Evolutionary conservation across 1,140 invertebrate genomes (phyloP).

Genomic region (Drosophila equinoxialis): DNA sequence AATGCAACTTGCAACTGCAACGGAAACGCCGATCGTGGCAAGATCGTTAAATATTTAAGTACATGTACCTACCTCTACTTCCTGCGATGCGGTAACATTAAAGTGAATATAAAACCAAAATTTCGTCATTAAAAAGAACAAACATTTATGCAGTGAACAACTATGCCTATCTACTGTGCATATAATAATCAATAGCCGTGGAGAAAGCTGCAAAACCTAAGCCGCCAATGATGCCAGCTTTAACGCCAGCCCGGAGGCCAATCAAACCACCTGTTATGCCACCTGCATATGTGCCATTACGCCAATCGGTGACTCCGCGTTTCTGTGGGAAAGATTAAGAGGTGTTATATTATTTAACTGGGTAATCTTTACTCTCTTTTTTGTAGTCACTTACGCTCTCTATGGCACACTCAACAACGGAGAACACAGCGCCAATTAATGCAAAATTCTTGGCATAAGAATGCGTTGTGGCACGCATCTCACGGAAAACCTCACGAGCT

Average conservation of each 20-base stretch:
- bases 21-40: conserved; percentile 45
- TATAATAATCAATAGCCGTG: conserved; percentile 97
- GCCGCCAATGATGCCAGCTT: conserved; percentile 95
- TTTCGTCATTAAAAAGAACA: conserved; percentile 58
- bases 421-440: conserved; percentile 95
- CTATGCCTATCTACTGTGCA: conserved; percentile 84
- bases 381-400: conserved; percentile 88
- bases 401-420: conserved; percentile 95
- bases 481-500: conserved; percentile 91
- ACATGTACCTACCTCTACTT: conserved; percentile 34
- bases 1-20: conserved; percentile 20
- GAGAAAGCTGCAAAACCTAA: conserved; percentile 98
- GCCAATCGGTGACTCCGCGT: conserved; percentile 97
- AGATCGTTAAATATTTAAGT: conserved; percentile 34
- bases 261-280: conserved; percentile 97
- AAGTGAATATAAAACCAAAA: conserved; percentile 19
- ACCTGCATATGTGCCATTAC: conserved; percentile 97
- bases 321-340: conserved; percentile 84
- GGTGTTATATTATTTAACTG: conserved; percentile 12
- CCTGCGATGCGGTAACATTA: conserved; percentile 31
- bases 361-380: conserved; percentile 14
- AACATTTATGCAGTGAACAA: conserved; percentile 44
- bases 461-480: conserved; percentile 95
- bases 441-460: conserved; percentile 99
- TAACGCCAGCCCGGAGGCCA: conserved; percentile 96